These are phyloP conservation scores for Lagodon rhomboides DNA, from an alignment of 2,797 vertebrate genomes.

Conservation along the genomic window DNA sequence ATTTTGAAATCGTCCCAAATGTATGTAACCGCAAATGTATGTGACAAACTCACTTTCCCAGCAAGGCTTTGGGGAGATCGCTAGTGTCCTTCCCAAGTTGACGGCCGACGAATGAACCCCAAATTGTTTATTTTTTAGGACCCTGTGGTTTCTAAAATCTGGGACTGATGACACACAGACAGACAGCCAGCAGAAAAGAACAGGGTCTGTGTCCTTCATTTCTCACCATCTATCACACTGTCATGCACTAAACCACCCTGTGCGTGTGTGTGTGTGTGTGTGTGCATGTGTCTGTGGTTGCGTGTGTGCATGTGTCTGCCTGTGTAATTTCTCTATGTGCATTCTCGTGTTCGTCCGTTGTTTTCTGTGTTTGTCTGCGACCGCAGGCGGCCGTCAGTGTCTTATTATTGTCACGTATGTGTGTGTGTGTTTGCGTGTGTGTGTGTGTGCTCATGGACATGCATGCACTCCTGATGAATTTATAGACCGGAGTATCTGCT, in stretches of 20 bases:
- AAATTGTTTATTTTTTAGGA: slow-evolving; percentile 90
- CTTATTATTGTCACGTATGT: slow-evolving; percentile 10
- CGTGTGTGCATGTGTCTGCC: slow-evolving; percentile 32
- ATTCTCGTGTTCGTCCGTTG: slow-evolving; percentile 27
- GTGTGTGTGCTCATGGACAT: slow-evolving; percentile 35
- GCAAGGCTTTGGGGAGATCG: slow-evolving; percentile 75
- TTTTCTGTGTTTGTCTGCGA: slow-evolving; percentile 24
- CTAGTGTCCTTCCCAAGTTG: slow-evolving; percentile 55
- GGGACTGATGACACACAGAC: slow-evolving; percentile 89
- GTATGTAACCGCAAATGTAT: slow-evolving; percentile 23
- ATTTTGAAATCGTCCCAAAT: slow-evolving; percentile 24
- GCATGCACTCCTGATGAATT: slow-evolving; percentile 45
- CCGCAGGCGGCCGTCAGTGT: slow-evolving; percentile 1
- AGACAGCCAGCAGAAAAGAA: slow-evolving; percentile 82
- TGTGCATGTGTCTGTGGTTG: slow-evolving; percentile 22
- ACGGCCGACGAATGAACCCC: slow-evolving; percentile 79
- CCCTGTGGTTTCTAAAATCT: slow-evolving; percentile 91
- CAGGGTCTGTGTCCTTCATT: slow-evolving; percentile 87
- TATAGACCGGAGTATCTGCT: slow-evolving; percentile 22
- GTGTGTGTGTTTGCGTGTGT: slow-evolving; percentile 14
- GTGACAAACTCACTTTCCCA: slow-evolving; percentile 74
- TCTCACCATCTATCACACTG: slow-evolving; percentile 85
- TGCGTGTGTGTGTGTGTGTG: slow-evolving; percentile 45
- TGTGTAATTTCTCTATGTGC: slow-evolving; percentile 30
- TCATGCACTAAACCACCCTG: slow-evolving; percentile 86